Conservation (phyloP, 2,888 invertebrate species). For the Eristalis arbustorum region DNA sequence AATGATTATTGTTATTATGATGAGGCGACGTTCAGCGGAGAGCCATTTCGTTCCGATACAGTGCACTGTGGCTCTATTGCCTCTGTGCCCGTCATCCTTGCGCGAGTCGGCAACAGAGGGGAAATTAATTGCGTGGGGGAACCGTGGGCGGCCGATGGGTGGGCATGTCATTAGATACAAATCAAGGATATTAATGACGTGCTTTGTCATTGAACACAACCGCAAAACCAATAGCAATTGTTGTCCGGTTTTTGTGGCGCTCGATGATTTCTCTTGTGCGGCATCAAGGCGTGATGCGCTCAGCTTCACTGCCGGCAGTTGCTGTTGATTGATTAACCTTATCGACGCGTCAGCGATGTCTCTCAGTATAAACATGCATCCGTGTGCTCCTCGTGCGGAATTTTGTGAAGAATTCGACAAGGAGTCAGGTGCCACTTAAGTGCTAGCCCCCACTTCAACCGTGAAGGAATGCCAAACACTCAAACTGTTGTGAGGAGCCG, state of each 20-base stretch:
- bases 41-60: too few relatives aligned
- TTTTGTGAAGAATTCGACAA: too few relatives aligned
- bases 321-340: not conserved
- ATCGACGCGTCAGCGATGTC: not conserved
- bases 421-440: too few relatives aligned
- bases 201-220: constrained; percentile 3
- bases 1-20: constrained; percentile 17
- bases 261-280: not conserved
- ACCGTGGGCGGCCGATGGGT: not conserved
- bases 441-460: too few relatives aligned
- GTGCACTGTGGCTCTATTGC: too few relatives aligned
- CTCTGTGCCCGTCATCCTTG: not conserved
- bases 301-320: not conserved
- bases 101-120: not conserved
- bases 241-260: not conserved
- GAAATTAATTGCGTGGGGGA: not conserved
- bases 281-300: not conserved
- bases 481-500: too few relatives aligned
- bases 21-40: not conserved
- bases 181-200: constrained; percentile 9
- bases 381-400: not conserved
- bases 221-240: not conserved
- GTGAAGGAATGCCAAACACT: too few relatives aligned
- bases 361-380: not conserved
- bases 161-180: not conserved